Conservation (phyloP, 2,113 vertebrate genomes). For the Puntigrus tetrazona region DNA sequence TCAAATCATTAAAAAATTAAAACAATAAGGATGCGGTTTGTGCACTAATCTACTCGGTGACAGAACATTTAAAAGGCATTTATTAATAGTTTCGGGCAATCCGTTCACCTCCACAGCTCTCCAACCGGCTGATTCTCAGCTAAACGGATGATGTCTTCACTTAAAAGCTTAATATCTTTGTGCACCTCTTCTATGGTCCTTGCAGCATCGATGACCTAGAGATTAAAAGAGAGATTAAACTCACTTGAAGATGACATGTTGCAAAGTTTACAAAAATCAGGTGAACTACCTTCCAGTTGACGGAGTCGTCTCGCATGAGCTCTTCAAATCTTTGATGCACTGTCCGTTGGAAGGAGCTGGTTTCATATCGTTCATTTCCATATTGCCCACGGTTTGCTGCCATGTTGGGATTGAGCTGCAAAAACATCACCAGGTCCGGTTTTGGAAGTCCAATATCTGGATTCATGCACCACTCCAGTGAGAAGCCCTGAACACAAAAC, state of each 20-base stretch:
- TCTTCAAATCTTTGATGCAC: slow-evolving; percentile 80
- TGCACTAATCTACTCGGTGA: slow-evolving; percentile 46
- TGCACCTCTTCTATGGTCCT: slow-evolving; percentile 84
- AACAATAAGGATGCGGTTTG: slow-evolving; percentile 16
- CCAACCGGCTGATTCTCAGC: slow-evolving; percentile 73
- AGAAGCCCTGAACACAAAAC: slow-evolving; percentile 78
- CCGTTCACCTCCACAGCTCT: slow-evolving; percentile 82
- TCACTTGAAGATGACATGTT: not conserved
- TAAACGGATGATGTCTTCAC: slow-evolving; percentile 69
- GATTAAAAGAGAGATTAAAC: not conserved
- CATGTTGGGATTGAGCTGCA: slow-evolving; percentile 74
- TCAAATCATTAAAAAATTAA: slow-evolving; percentile 61
- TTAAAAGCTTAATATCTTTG: slow-evolving; percentile 73
- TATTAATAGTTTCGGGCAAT: not conserved
- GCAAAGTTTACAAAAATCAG: not conserved
- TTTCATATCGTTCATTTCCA: slow-evolving; percentile 87
- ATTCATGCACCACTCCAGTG: slow-evolving; percentile 88
- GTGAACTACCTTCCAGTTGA: slow-evolving; percentile 89
- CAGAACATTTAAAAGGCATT: slow-evolving; percentile 51
- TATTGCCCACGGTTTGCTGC: slow-evolving; percentile 82
- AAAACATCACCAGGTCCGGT: slow-evolving; percentile 91
- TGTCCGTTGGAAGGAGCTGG: slow-evolving; percentile 77
- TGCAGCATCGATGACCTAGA: slow-evolving; percentile 84
- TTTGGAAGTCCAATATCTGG: slow-evolving; percentile 91
- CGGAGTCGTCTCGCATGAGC: slow-evolving; percentile 80